Evolutionary conservation across 2,888 invertebrate species (phyloP).

Genomic region (Druceiella hillmani): DNA sequence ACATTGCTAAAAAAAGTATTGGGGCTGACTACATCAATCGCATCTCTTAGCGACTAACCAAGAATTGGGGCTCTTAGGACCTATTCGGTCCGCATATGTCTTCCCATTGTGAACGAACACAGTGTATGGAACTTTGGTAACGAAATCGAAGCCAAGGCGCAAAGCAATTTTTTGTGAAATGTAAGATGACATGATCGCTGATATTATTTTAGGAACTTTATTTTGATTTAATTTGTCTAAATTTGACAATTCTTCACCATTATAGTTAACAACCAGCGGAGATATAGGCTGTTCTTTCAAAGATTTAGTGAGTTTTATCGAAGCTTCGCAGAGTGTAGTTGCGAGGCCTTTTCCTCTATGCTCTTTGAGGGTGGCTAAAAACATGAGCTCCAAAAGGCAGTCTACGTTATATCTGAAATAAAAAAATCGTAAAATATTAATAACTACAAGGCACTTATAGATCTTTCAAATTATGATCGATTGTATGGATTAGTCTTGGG

Average conservation of each 20-base stretch:
- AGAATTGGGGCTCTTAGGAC: conserved; percentile 31
- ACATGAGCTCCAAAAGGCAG: conserved; percentile 64
- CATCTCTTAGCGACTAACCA: no score
- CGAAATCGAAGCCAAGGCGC: conserved; percentile 47
- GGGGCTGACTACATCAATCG: no score
- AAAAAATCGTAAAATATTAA: no score
- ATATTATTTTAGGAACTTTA: conserved; percentile 48
- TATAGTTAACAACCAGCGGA: conserved; percentile 33
- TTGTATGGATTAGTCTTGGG: no score
- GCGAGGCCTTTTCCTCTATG: conserved; percentile 51
- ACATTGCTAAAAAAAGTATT: no score
- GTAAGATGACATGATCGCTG: conserved; percentile 55
- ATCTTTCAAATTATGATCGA: no score
- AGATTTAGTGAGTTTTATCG: conserved; percentile 49
- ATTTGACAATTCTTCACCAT: conserved; percentile 34
- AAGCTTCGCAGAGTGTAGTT: conserved; percentile 43
- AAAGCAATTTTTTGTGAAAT: conserved; percentile 54
- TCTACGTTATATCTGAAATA: conserved; percentile 48
- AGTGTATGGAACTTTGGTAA: conserved; percentile 45
- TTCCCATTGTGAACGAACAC: conserved; percentile 54
- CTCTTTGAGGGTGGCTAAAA: conserved; percentile 52
- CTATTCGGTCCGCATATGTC: conserved; percentile 53
- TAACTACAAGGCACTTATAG: no score
- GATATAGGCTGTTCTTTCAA: conserved; percentile 37
- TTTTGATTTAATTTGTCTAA: no score